Evolutionary conservation across 2,888 invertebrate species (phyloP), one percentile per base, ranked within the genome.

Genomic region (Meandrusa payeni): DNA sequence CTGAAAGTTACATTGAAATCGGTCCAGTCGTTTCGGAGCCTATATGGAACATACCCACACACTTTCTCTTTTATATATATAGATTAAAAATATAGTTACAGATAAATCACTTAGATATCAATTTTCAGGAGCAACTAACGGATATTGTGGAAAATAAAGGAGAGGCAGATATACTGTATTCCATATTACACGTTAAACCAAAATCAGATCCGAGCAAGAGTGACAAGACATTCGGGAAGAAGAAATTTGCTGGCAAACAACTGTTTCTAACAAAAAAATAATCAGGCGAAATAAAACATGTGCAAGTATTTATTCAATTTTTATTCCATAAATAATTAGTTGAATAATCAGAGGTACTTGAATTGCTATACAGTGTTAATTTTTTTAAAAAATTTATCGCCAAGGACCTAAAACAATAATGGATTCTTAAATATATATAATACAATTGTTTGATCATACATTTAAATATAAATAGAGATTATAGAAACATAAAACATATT

Each of bases 91-190:
- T n/a, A n/a, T n/a, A n/a, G n/a, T n/a, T n/a, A n/a, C n/a, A n/a
- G n/a, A n/a, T n/a, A n/a, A n/a, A n/a, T n/a, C n/a, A n/a, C n/a
- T n/a, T n/a, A n/a, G n/a, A n/a, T n/a, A n/a, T n/a, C n/a, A n/a
- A n/a, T n/a, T 38, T 77, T 31, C 66, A 95, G 91, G 91, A 92
- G 40, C 91, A 95, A 68, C 69, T 98, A 47, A 75, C 83, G 26
- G 88, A 90, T 49, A 82, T 97, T 29, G 69, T 97, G 42, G 94
- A 92, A 53, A 96, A 94, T 64, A 88, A 90, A 58, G 85, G 72
- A 46, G 93, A 95, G 69, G 93, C 93, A 1, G 90, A 91, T 54
- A 80, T 91, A 41, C 76, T 96, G 7, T 91, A 92, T 73, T 91
- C 91, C 37, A 92, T 93, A 51, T 66, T 96, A 26, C 95, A 95